phyloP scores from a whole-genome alignment of 1,140 invertebrate genomes.

The Megalonaias nervosa region DNA sequence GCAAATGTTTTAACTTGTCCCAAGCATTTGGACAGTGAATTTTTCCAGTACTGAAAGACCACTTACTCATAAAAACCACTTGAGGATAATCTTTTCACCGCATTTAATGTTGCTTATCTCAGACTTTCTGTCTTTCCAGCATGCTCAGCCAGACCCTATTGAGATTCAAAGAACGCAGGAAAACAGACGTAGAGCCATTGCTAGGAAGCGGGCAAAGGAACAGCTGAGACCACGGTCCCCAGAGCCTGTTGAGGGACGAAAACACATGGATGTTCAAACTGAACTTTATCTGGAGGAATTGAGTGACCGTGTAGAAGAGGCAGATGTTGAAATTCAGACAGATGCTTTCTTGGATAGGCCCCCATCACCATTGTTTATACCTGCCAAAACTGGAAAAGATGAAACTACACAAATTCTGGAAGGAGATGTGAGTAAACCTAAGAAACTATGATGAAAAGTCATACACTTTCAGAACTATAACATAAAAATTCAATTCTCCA shows the following conservation, averaged over 20 bases:
- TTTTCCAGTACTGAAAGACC: too few species aligned
- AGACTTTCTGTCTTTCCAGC: conserved; percentile 41
- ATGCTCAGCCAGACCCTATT: conserved; percentile 71
- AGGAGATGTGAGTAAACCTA: conserved; percentile 80
- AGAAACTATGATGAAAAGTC: neutral
- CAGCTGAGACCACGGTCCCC: conserved; percentile 68
- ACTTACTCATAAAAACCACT: too few species aligned
- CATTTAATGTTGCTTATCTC: neutral
- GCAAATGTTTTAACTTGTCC: too few species aligned
- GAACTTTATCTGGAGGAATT: conserved; percentile 90
- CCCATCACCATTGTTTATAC: conserved; percentile 80
- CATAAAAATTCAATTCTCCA: neutral
- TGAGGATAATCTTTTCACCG: neutral
- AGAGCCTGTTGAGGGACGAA: conserved; percentile 80
- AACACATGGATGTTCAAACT: conserved; percentile 89
- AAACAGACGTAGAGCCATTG: conserved; percentile 65
- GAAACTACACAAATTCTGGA: conserved; percentile 87
- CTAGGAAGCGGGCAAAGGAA: conserved; percentile 70
- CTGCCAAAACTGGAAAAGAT: conserved; percentile 85
- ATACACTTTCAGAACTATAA: neutral
- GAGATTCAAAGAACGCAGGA: conserved; percentile 71
- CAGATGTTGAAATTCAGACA: conserved; percentile 85
- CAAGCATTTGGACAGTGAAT: too few species aligned
- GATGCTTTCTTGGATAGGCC: conserved; percentile 88
- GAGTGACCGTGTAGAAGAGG: conserved; percentile 74